Conservation (phyloP, 1,140 invertebrate genomes). For the Ooceraea biroi region DNA sequence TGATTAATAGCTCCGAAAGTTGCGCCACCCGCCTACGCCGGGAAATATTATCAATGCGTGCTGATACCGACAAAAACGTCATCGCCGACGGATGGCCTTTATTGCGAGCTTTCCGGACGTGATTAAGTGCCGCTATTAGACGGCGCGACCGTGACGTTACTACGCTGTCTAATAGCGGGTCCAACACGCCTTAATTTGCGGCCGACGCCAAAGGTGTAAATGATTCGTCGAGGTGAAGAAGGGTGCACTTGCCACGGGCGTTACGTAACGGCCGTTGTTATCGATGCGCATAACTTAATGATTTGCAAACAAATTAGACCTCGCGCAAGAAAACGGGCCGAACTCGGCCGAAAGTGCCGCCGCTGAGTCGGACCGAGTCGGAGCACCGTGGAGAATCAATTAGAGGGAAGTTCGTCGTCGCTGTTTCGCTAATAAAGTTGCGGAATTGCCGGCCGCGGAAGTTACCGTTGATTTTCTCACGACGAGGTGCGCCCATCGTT, state of each 20-base stretch:
- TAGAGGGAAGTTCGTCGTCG: constrained; percentile 46
- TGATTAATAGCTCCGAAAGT: constrained; percentile 32
- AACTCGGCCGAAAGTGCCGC: constrained; percentile 33
- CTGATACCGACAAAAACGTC: constrained; percentile 18
- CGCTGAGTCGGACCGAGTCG: constrained; percentile 22
- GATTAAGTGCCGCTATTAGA: constrained; percentile 43
- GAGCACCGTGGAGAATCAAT: constrained; percentile 47
- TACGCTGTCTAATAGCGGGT: not conserved
- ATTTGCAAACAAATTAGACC: constrained; percentile 52
- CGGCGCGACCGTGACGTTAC: constrained; percentile 10
- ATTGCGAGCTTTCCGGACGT: constrained; percentile 14
- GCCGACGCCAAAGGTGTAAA: not conserved
- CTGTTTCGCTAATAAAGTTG: constrained; percentile 50
- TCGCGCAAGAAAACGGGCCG: constrained; percentile 10
- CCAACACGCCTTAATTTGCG: constrained; percentile 20
- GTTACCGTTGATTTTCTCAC: constrained; percentile 21
- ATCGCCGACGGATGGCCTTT: constrained; percentile 10
- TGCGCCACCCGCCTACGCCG: not conserved
- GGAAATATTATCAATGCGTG: constrained; percentile 53
- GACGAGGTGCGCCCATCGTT: not conserved
- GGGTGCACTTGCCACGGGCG: not conserved
- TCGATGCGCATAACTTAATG: constrained; percentile 42
- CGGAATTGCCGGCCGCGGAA: constrained; percentile 32
- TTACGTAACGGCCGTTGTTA: constrained; percentile 28
- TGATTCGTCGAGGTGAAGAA: not conserved